Base-by-base conservation (phyloP, 2,797 vertebrate genomes). In the Arrhamphus sclerolepis region DNA sequence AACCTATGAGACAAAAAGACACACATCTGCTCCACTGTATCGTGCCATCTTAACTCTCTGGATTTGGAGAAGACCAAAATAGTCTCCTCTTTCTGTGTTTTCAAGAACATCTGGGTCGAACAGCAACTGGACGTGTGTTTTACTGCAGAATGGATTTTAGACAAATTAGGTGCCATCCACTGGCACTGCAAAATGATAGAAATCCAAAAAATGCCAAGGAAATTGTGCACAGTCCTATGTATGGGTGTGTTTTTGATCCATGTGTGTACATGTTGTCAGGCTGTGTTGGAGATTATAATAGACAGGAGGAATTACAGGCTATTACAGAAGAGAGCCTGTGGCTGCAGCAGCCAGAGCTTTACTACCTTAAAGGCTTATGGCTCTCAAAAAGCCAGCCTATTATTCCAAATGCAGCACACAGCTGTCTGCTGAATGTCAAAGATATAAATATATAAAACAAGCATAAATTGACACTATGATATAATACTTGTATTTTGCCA, bases 261-360 rank as follows among this genome's bases (percentile, higher is more conserved):
- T 63, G 26, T 58, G 61, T 58, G 72, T 67, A 66, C 8, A 8
- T 60, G 63, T 63, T 83, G 81, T 78, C 75, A 78, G 76, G 47
- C 58, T 56, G 63, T 80, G 80, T 81, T 68, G 60, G 80, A 89
- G 79, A 88, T 87, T 81, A 82, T 74, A 73, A 77, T 77, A 82
- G 87, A 84, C 86, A 90, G 81, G 83, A 85, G 72, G 83, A 86
- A 90, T 90, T 89, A 87, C 84, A 81, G 81, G 79, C 80, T 80
- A 88, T 88, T 88, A 89, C 78, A 78, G 81, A 70, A 44, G 61
- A 84, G 80, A 84, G 85, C 75, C 75, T 65, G 67, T 85, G 83
- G 77, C 85, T 79, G 69, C 76, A 72, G 78, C 72, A 82, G 70
- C 75, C 73, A 80, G 68, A 77, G 75, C 78, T 44, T 64, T 29